Base-by-base conservation (phyloP, 1,140 invertebrate species). In the Elysia chlorotica region DNA sequence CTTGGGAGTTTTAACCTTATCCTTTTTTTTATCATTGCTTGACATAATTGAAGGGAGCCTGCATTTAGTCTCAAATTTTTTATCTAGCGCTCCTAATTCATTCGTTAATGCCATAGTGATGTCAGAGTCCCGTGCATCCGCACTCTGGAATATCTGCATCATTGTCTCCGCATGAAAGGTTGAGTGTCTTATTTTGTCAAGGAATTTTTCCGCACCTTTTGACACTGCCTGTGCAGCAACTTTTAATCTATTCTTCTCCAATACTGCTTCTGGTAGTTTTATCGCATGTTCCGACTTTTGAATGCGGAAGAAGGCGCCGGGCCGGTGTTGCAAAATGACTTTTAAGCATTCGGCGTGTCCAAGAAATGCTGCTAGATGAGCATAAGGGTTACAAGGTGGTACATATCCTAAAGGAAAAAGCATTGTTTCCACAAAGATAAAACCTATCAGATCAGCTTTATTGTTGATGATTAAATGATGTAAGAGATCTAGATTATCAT, bases 381-480 rank as follows among this genome's bases (percentile, higher is more conserved):
- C 67, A 30, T 70, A 70, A 19, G 67, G 67, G 28, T 61, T 59
- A 2, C 10, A 23, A 1, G 2, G 2, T 1, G 67, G 67, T 21
- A 25, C 4, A n/a, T 70, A 4, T 6, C 19, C 37, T 57, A 2
- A 33, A 21, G 67, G 67, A n/a, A 70, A 70, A 21, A 54, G 38
- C 2, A 35, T 23, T 35, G 54, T 21, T 17, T 70, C 54, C 1
- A 17, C 23, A 19, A 70, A n/a, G 2, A 70, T 21, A 19, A 70
- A 70, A 10, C 21, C 25, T 1, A 70, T 25, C 4, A 70, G 33
- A 2, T 70, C 56, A 25, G 67, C 31, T 35, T 25, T 57, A 28
- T 70, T 70, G 23, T 37, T 33, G 14, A 70, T 61, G 23, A 70
- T 70, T 33, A 21, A 23, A 35, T 59, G 56, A 17, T 70, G 67